Conservation (phyloP, 2,888 invertebrate species). For the Parthenolecanium corni region DNA sequence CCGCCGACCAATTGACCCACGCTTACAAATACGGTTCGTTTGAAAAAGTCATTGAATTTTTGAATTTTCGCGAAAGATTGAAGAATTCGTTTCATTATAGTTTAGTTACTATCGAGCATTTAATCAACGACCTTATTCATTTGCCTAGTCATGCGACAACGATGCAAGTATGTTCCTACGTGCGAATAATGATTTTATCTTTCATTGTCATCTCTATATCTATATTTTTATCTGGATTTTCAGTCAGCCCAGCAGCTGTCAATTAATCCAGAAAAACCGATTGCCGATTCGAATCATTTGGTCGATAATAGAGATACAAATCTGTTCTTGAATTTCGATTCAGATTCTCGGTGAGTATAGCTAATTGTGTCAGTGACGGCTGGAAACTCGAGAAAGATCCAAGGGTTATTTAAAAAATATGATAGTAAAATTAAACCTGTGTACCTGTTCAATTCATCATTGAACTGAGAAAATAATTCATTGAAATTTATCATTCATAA, state of each 20-base stretch:
- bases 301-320: slow-evolving; percentile 21
- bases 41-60: slow-evolving; percentile 80
- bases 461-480: too few species aligned
- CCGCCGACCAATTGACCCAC: slow-evolving; percentile 79
- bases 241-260: slow-evolving; percentile 15
- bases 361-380: too few species aligned
- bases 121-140: slow-evolving; percentile 13
- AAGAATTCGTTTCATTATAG: slow-evolving; percentile 70
- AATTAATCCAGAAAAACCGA: slow-evolving; percentile 12
- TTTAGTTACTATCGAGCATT: slow-evolving; percentile 47
- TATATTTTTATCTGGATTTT: not conserved
- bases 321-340: slow-evolving; percentile 21
- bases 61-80: slow-evolving; percentile 67
- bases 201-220: too few species aligned
- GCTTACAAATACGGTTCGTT: slow-evolving; percentile 93
- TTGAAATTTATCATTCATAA: too few species aligned
- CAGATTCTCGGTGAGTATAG: slow-evolving; percentile 1
- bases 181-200: not conserved
- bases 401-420: too few species aligned
- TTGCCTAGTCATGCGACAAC: slow-evolving; percentile 20
- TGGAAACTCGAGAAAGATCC: too few species aligned
- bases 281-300: slow-evolving; percentile 14
- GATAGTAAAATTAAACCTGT: too few species aligned
- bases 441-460: too few species aligned
- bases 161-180: slow-evolving; percentile 13